A percentile compares a stretch with the other conserved stretches of the same genome.
Conservation (phyloP, 2,888 invertebrate genomes). For the Phengaris arion region DNA sequence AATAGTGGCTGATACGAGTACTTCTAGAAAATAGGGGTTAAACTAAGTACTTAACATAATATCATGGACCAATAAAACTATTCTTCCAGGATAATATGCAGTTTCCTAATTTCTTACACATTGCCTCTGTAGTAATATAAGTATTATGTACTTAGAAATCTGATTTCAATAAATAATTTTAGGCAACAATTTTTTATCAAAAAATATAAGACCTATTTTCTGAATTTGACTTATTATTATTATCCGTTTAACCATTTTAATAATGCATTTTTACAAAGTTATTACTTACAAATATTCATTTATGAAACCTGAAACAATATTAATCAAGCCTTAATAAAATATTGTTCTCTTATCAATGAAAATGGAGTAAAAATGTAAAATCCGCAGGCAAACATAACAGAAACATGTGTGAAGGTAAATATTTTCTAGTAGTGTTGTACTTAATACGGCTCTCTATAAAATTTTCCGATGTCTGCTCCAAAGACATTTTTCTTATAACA, state of each 20-base stretch:
- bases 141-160: neutral
- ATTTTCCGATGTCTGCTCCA: neutral
- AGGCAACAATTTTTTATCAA: neutral
- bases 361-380: neutral
- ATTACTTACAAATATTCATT: no score
- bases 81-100: no score
- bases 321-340: neutral
- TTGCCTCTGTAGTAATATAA: neutral
- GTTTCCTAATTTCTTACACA: neutral
- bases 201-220: neutral
- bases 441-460: neutral
- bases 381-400: neutral
- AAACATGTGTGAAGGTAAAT: neutral
- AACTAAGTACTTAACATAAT: no score
- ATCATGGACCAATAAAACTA: no score
- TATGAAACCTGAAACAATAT: no score
- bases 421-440: slow-evolving; percentile 8
- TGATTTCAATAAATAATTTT: neutral
- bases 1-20: neutral
- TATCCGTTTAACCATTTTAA: neutral
- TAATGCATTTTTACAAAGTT: no score
- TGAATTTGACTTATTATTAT: neutral
- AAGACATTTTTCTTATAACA: neutral
- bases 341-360: neutral
- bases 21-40: neutral